Percentiles rank a stretch among this genome's conserved stretches.
phyloP scores from a whole-genome alignment of 1,140 invertebrate genomes.

The Agrilus planipennis region DNA sequence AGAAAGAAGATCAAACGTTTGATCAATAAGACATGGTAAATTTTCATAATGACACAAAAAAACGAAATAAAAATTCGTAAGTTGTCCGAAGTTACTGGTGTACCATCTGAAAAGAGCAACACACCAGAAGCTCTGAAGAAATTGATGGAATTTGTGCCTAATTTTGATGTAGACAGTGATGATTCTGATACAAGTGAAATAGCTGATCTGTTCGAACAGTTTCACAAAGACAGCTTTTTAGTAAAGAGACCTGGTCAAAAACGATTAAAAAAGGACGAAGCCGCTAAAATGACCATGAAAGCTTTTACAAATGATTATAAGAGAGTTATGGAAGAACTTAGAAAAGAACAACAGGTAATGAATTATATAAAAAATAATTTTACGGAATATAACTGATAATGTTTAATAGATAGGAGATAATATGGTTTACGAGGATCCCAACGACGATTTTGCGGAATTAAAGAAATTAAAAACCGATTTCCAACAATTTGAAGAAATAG shows the following conservation, averaged over 20 bases:
- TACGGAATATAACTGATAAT: not conserved
- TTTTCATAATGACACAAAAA: not conserved
- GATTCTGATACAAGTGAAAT: conserved; percentile 16
- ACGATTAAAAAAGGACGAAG: conserved; percentile 18
- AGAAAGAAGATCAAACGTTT: conserved; percentile 5
- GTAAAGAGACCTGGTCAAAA: conserved; percentile 9
- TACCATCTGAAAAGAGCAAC: not conserved
- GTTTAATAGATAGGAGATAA: not conserved
- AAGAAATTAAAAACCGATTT: too few relatives aligned
- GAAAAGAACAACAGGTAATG: conserved; percentile 12
- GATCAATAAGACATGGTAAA: conserved; percentile 8
- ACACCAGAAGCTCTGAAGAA: conserved; percentile 7
- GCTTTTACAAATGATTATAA: conserved; percentile 23
- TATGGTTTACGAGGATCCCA: too few relatives aligned
- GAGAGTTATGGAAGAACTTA: conserved; percentile 13
- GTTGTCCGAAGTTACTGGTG: not conserved
- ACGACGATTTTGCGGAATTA: too few relatives aligned
- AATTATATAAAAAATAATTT: conserved; percentile 1
- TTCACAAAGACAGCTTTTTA: conserved; percentile 17
- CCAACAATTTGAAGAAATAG: too few relatives aligned
- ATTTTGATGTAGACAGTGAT: conserved; percentile 8
- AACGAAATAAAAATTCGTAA: too few relatives aligned
- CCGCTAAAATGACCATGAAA: conserved; percentile 15
- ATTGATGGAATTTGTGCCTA: conserved; percentile 15
- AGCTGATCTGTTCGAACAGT: conserved; percentile 20